Evolutionary conservation across 2,113 vertebrate species (phyloP).

Genomic region (Leucoraja erinaceus): DNA sequence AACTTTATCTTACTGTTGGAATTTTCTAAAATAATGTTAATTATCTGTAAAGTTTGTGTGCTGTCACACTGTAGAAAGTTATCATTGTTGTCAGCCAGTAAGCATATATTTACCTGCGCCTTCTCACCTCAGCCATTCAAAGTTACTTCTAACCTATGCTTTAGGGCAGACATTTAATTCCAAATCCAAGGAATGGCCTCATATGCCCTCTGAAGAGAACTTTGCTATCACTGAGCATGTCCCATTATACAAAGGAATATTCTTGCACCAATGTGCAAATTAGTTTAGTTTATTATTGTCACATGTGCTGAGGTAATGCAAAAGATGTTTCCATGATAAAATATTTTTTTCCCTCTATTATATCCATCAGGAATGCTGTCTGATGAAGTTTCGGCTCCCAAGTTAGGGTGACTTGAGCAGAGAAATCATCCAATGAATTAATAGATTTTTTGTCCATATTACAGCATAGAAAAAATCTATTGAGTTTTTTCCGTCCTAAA

Average conservation of each 20-base stretch:
- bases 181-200: background rate
- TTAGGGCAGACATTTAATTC: background rate
- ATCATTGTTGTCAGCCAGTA: background rate
- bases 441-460: too few species aligned
- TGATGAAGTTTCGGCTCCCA: background rate
- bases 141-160: background rate
- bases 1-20: background rate
- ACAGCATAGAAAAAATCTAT: too few species aligned
- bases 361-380: background rate
- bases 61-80: slow-evolving; percentile 7
- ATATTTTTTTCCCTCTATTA: background rate
- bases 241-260: background rate
- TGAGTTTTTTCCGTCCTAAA: too few species aligned
- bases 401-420: background rate
- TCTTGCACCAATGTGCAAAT: background rate
- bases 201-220: background rate
- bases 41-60: background rate
- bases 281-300: too few species aligned
- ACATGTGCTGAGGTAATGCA: background rate
- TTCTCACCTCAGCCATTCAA: background rate
- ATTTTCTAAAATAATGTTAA: slow-evolving; percentile 2
- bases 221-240: background rate
- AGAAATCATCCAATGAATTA: background rate
- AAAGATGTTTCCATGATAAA: background rate
- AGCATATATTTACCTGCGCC: background rate